These are phyloP conservation scores for Crossocerus cetratus DNA, from an alignment of 2,888 invertebrate species.

Conservation along the genomic window DNA sequence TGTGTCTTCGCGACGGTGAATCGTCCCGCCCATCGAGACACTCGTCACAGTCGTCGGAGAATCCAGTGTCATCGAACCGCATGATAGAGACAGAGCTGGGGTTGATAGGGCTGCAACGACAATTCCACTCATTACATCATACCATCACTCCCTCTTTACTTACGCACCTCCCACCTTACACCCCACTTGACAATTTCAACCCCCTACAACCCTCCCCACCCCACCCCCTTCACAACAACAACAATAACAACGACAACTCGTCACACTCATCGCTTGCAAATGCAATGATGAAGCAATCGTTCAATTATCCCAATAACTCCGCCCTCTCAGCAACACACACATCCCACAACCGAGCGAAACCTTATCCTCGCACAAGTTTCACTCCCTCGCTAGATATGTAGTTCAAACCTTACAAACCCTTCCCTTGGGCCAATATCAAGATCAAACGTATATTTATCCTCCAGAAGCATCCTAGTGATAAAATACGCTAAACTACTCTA, in stretches of 20 bases:
- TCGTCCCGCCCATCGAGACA: conserved; percentile 80
- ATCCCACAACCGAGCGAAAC: not conserved
- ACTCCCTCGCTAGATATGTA: too few species aligned
- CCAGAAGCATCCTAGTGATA: conserved; percentile 47
- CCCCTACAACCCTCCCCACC: not conserved
- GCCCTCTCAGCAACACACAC: not conserved
- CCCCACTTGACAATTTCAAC: not conserved
- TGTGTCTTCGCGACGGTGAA: conserved; percentile 81
- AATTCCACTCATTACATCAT: too few species aligned
- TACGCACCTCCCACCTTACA: too few species aligned
- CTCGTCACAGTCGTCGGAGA: conserved; percentile 88
- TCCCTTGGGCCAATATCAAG: conserved; percentile 10
- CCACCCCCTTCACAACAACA: not conserved
- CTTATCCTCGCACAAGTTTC: not conserved
- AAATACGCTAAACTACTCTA: conserved; percentile 57
- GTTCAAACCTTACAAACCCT: not conserved
- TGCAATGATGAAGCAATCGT: too few species aligned
- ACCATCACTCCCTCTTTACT: too few species aligned
- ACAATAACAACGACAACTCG: too few species aligned
- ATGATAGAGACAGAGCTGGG: conserved; percentile 79
- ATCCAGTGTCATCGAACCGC: conserved; percentile 85
- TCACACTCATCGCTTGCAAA: too few species aligned
- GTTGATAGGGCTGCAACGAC: conserved; percentile 73
- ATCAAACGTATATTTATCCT: conserved; percentile 16
- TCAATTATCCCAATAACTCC: too few species aligned